phyloP scores from a whole-genome alignment of 2,888 invertebrate species.

The Malthinus seriepunctatus region DNA sequence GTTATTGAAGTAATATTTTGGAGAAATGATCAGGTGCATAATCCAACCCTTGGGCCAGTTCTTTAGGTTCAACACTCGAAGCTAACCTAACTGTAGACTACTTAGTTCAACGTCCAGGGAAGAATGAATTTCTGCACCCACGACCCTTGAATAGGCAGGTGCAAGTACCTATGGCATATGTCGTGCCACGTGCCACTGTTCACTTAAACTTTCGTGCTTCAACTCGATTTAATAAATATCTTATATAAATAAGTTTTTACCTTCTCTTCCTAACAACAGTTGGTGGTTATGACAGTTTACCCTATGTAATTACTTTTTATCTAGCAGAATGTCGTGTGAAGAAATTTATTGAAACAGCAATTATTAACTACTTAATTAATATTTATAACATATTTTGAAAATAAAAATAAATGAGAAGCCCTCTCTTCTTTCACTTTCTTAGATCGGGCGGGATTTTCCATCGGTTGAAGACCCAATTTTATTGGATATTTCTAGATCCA shows the following conservation, averaged over 20 bases:
- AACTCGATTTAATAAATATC: slow-evolving; percentile 13
- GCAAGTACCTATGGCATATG: slow-evolving; percentile 27
- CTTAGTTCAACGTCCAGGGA: slow-evolving; percentile 25
- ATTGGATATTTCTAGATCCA: no score
- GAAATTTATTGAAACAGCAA: background rate
- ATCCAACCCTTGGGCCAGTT: slow-evolving; percentile 14
- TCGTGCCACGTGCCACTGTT: slow-evolving; percentile 22
- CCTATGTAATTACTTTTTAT: slow-evolving; percentile 4
- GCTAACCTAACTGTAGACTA: slow-evolving; percentile 16
- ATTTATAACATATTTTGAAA: no score
- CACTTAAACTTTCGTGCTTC: slow-evolving; percentile 23
- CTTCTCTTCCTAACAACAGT: slow-evolving; percentile 12
- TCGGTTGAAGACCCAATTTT: no score
- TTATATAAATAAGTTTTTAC: slow-evolving; percentile 12
- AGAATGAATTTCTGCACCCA: slow-evolving; percentile 24
- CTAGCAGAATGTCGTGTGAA: background rate
- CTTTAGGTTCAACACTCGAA: slow-evolving; percentile 14
- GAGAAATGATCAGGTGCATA: slow-evolving; percentile 17
- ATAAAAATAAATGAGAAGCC: no score
- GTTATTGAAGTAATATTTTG: background rate
- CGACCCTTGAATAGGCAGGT: slow-evolving; percentile 26
- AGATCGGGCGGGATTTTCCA: no score
- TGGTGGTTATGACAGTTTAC: slow-evolving; percentile 7
- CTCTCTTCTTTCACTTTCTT: no score
- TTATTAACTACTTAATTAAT: no score